Evolutionary conservation across 2,113 vertebrate genomes (phyloP), one percentile per base, ranked within the genome.

Genomic region (Neogale vison): DNA sequence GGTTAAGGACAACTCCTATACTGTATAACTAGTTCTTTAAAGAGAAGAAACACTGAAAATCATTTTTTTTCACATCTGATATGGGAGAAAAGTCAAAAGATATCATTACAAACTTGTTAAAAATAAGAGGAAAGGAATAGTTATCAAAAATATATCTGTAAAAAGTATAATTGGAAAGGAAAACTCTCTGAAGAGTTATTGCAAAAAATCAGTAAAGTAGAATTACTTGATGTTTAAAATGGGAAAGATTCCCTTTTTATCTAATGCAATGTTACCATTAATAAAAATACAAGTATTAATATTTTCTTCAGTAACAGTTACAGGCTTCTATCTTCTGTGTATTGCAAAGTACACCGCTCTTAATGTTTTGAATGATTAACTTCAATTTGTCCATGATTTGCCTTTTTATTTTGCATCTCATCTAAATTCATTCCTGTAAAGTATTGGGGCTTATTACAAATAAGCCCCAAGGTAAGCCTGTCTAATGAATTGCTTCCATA

Each of bases 391-490:
- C 80, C 55, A 79, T 90, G 50, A 86, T 85, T 96, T 91, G 47
- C 42, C n/a, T 86, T 96, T 96, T 96, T 86, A 92, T 96, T 94
- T 95, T 97, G 67, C 31, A 81, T 95, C n/a, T 90, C 39, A 84
- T 96, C 52, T 90, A 65, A 96, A 83, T 90, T 83, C 47, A 67
- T 79, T 95, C 77, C 92, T 65, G 4, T 71, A 79, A 89, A 83
- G 39, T 92, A 20, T 86, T 65, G 36, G 6, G n/a, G n/a, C n/a
- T n/a, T 79, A 92, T 88, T 90, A 90, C 4, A 86, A 94, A 89
- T 21, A 93, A 94, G 42, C 52, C n/a, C 15, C 52, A 85, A 0
- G 72, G 15, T 95, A 94, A 93, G 52, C 39, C 36, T 77, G 7
- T 85, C 71, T 92, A 82, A 82, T 79, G 74, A 96, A 92, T 57